Percentiles rank a stretch among this genome's conserved stretches.
These are phyloP conservation scores for Caenorhabditis japonica DNA, from an alignment of 2,888 invertebrate genomes.

Conservation along the genomic window DNA sequence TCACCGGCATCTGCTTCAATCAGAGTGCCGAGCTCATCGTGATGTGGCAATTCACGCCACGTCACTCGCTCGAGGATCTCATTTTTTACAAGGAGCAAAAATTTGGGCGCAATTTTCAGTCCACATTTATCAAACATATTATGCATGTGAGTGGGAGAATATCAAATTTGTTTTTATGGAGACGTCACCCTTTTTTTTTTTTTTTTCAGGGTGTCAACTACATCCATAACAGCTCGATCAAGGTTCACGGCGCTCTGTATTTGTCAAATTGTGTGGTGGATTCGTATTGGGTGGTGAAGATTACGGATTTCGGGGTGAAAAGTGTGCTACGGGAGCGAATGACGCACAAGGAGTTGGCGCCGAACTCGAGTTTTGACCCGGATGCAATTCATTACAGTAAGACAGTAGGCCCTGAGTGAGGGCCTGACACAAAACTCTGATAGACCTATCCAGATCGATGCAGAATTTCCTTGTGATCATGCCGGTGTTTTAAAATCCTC, in stretches of 20 bases:
- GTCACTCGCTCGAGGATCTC: conserved; percentile 60
- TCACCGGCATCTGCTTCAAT: conserved; percentile 66
- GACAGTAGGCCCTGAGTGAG: too few species aligned
- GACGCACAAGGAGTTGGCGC: conserved; percentile 47
- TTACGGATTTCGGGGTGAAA: conserved; percentile 64
- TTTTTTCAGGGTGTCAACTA: conserved; percentile 58
- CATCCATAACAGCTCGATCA: conserved; percentile 59
- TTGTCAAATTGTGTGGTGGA: conserved; percentile 67
- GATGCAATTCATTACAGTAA: conserved; percentile 46
- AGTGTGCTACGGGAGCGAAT: conserved; percentile 52
- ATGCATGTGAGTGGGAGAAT: conserved; percentile 47
- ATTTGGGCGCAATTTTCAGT: conserved; percentile 65
- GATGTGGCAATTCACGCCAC: conserved; percentile 56
- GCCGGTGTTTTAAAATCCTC: too few species aligned
- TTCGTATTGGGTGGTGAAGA: conserved; percentile 66
- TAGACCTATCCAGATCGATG: too few species aligned
- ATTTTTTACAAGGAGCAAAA: conserved; percentile 60
- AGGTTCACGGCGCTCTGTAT: conserved; percentile 61
- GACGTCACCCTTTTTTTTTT: neutral
- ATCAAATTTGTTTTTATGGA: neutral
- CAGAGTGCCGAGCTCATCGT: conserved; percentile 57
- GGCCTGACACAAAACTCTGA: too few species aligned
- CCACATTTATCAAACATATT: conserved; percentile 65
- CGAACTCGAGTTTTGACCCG: conserved; percentile 18
- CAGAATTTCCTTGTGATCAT: too few species aligned